phyloP scores from a whole-genome alignment of 2,113 vertebrate species.

The Halcyon senegalensis region DNA sequence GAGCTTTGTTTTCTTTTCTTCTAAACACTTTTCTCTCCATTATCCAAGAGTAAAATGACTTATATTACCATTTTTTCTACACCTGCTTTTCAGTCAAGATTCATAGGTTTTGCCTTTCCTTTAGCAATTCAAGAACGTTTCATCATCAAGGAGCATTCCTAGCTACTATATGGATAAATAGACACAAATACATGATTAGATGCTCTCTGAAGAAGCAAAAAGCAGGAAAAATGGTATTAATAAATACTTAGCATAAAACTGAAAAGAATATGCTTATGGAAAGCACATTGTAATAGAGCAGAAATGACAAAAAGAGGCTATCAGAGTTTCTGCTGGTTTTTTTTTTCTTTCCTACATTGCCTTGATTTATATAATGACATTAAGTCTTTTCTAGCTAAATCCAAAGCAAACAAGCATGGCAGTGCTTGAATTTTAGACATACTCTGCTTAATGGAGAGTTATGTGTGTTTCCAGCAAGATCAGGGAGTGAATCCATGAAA shows the following conservation, averaged over 20 bases:
- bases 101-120: not conserved
- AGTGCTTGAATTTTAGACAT: not conserved
- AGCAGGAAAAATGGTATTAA: not conserved
- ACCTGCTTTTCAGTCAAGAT: not conserved
- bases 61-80: not conserved
- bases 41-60: not conserved
- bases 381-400: not conserved
- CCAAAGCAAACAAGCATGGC: not conserved
- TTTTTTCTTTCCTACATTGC: not conserved
- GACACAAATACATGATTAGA: not conserved
- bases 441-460: not conserved
- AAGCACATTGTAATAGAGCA: not conserved
- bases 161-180: not conserved
- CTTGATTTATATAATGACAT: not conserved
- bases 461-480: not conserved
- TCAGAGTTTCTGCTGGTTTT: not conserved
- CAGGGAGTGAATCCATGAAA: not conserved
- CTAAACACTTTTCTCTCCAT: not conserved
- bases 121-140: not conserved
- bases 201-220: not conserved
- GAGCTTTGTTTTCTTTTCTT: not conserved
- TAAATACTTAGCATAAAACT: not conserved
- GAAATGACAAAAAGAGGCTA: not conserved
- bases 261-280: not conserved
- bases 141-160: not conserved